phyloP scores from a whole-genome alignment of 2,888 invertebrate genomes.

The Microctonus brassicae region DNA sequence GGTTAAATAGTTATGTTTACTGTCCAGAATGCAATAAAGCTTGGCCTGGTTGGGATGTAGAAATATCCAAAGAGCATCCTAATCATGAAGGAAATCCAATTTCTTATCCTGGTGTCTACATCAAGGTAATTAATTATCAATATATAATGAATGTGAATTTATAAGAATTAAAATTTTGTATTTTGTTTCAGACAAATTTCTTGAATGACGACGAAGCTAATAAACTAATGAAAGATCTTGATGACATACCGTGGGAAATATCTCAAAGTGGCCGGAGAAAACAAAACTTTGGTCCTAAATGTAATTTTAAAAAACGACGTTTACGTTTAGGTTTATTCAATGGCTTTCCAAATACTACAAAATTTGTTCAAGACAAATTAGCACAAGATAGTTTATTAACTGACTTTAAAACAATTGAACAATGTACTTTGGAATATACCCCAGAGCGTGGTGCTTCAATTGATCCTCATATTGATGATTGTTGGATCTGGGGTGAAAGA shows the following conservation, averaged over 20 bases:
- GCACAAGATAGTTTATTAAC: constrained; percentile 73
- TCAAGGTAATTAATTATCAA: too few species aligned
- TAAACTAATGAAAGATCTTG: constrained; percentile 78
- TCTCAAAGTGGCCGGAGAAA: constrained; percentile 97
- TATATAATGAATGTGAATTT: constrained; percentile 8
- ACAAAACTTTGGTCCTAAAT: constrained; percentile 98
- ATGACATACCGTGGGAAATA: constrained; percentile 86
- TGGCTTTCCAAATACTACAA: constrained; percentile 88
- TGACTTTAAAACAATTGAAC: constrained; percentile 88
- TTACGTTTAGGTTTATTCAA: constrained; percentile 82
- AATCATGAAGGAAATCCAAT: constrained; percentile 76
- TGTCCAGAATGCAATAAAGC: constrained; percentile 83
- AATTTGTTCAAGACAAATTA: constrained; percentile 85
- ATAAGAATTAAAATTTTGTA: constrained; percentile 22
- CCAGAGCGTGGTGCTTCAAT: constrained; percentile 91
- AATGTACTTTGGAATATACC: constrained; percentile 95
- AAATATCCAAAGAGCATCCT: constrained; percentile 77
- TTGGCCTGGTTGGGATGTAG: constrained; percentile 81
- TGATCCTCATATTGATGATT: constrained; percentile 98
- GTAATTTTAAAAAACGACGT: constrained; percentile 96
- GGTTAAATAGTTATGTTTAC: constrained; percentile 78
- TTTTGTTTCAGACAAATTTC: constrained; percentile 76
- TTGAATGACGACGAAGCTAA: constrained; percentile 79
- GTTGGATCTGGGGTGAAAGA: constrained; percentile 99
- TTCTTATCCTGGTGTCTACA: constrained; percentile 78